Base-by-base conservation (phyloP, 2,888 invertebrate genomes). In the Drosophila flavopinicola region DNA sequence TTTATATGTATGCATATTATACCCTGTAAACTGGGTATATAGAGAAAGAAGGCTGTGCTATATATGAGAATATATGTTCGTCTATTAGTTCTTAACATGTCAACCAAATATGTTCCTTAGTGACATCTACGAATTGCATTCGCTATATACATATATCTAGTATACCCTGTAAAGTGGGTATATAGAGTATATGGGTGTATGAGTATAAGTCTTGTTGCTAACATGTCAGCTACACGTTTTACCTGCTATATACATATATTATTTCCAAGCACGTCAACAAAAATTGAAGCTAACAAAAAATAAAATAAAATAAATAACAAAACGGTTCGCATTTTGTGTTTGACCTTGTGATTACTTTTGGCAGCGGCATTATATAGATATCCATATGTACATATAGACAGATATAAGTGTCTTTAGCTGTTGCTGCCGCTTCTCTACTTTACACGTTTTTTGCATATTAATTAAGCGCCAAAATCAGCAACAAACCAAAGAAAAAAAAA, bases 401-500 rank as follows among this genome's bases (percentile, higher is more conserved):
- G 17, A 72, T 68, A 66, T 48, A 49, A 56, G 58, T 59, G 71
- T 75, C 48, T 72, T 65, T 41, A 47, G 66, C 39, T 56, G 48
- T 61, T 60, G 59, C 25, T 53, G 47, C 51, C 41, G 56, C 71
- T 75, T 74, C 67, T 85, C 74, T 72, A 66, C 75, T 76, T 69
- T 70, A 76, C 67, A 89, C 89, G 90, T 69, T 86, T 89, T 87
- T 87, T 88, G 89, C 90, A 89, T 89, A 89, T 88, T 83, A 90
- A 89, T 89, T 88, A 77, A 84, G 75, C 80, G 85, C 87, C 85
- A 78, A 87, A 86, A 88, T 74, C 87, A 78, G 74, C 82, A 65
- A 51, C 30, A 57, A 65, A 54, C 37, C 23, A 59, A 69, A 77
- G 44, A 38, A 35, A 25, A 60, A 42, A 67, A 69, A 68, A 68